These are phyloP conservation scores for Ochropleura plecta DNA, from an alignment of 2,888 invertebrate species.

Conservation along the genomic window DNA sequence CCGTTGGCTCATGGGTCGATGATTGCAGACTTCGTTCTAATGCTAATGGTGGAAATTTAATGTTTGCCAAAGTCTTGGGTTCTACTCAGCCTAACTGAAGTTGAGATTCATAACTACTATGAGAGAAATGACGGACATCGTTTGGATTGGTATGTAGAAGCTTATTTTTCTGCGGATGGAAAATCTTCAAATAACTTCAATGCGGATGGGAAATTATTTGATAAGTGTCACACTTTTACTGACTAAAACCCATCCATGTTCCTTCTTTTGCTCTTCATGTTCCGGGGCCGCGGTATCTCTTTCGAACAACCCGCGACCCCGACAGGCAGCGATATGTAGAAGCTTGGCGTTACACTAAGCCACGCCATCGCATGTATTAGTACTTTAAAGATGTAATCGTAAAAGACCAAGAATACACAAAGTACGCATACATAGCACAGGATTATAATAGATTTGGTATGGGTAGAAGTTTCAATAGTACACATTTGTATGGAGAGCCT, in stretches of 20 bases:
- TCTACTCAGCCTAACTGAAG: neutral
- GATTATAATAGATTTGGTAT: conserved; percentile 19
- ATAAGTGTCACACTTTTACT: no score
- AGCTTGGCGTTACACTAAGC: neutral
- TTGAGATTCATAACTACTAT: neutral
- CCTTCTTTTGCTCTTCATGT: no score
- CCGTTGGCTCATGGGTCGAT: conserved; percentile 33
- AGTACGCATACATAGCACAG: conserved; percentile 20
- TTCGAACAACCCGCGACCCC: no score
- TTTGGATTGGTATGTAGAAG: no score
- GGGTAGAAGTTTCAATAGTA: conserved; percentile 6
- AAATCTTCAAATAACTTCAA: no score
- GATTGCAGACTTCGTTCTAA: conserved; percentile 23
- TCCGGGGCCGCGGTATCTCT: no score
- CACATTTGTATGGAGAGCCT: neutral
- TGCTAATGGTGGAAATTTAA: conserved; percentile 1
- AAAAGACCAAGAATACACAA: conserved; percentile 3
- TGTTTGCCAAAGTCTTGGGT: neutral
- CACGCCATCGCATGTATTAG: neutral
- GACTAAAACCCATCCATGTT: no score
- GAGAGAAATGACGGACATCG: neutral
- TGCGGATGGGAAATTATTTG: no score
- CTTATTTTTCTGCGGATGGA: no score
- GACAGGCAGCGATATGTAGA: neutral
- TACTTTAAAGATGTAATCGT: neutral